Evolutionary conservation across 2,888 invertebrate genomes (phyloP).

Genomic region (Cremastobaeus sp.): DNA sequence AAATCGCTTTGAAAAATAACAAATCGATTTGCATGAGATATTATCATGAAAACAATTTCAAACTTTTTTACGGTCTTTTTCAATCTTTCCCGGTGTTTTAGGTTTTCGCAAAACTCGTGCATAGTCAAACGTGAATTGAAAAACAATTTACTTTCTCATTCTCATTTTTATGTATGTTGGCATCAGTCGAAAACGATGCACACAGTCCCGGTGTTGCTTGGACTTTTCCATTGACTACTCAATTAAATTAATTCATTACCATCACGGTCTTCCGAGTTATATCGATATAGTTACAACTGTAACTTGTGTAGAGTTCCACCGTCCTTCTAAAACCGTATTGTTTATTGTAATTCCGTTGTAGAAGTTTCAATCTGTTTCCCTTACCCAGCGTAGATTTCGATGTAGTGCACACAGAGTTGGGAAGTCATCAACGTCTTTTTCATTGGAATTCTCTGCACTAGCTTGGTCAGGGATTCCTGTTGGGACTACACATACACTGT

Average conservation of each 20-base stretch:
- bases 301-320: conserved; percentile 19
- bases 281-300: conserved; percentile 4
- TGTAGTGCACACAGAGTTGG: background rate
- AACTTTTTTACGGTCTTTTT: no score
- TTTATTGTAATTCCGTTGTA: conserved; percentile 26
- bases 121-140: no score
- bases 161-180: no score
- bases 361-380: conserved; percentile 28
- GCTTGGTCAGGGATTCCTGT: conserved; percentile 19
- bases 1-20: no score
- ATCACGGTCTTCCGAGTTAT: no score
- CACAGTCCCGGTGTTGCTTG: no score
- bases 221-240: conserved; percentile 5
- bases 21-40: no score
- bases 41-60: no score
- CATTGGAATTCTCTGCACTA: conserved; percentile 15
- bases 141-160: no score
- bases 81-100: no score
- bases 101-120: no score
- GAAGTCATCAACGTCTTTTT: conserved; percentile 29
- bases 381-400: conserved; percentile 11
- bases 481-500: conserved; percentile 17
- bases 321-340: conserved; percentile 20
- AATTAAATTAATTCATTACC: background rate
- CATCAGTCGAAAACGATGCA: no score